Evolutionary conservation across 1,140 invertebrate genomes (phyloP).

Genomic region (Anoplolepis gracilipes): DNA sequence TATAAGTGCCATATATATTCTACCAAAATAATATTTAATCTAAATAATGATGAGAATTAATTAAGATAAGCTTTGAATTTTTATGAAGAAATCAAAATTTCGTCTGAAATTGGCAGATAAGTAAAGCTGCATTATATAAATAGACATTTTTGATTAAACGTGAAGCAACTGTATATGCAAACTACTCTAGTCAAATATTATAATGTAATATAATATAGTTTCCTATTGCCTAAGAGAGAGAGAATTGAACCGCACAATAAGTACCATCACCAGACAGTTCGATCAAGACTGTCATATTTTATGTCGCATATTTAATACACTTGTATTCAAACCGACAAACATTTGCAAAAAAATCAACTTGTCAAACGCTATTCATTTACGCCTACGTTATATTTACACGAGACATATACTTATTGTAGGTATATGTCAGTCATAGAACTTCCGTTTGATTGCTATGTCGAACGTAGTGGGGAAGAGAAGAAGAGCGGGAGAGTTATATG

Average conservation of each 20-base stretch:
- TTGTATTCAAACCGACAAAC: background rate
- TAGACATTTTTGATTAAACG: too few species aligned
- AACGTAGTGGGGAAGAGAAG: background rate
- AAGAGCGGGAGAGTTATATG: background rate
- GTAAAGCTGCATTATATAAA: background rate
- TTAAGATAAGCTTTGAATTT: background rate
- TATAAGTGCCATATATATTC: slow-evolving; percentile 84
- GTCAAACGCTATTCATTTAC: background rate
- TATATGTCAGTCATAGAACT: too few species aligned
- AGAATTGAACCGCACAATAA: background rate
- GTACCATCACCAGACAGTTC: background rate
- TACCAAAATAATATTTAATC: slow-evolving; percentile 27
- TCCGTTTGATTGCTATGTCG: background rate
- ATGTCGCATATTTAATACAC: background rate
- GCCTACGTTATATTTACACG: background rate
- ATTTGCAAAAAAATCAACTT: background rate
- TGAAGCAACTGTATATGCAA: background rate
- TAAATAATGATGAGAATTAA: background rate
- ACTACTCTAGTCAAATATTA: background rate
- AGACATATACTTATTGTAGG: slow-evolving; percentile 9
- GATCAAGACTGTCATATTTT: background rate
- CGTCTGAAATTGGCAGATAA: background rate
- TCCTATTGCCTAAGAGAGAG: too few species aligned
- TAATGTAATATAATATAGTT: background rate
- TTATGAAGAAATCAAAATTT: background rate